These are phyloP conservation scores for Crossaster papposus DNA, from an alignment of 53 echinoderm and acorn worm species.

Conservation along the genomic window DNA sequence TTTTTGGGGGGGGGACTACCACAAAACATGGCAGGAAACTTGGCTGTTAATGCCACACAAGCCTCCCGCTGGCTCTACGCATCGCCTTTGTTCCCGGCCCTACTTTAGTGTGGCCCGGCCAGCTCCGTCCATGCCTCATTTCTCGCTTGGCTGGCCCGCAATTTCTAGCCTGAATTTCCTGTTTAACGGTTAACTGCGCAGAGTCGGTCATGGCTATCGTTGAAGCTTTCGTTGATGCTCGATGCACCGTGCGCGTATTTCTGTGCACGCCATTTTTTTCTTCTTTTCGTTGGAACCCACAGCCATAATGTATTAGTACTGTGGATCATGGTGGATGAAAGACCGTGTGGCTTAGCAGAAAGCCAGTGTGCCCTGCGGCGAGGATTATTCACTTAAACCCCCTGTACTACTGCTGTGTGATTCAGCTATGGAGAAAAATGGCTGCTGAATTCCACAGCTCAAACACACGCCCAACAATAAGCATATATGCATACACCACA, in stretches of 20 bases:
- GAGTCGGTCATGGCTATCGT: slow-evolving; percentile 56
- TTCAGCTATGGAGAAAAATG: slow-evolving; percentile 23
- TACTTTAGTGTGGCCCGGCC: slow-evolving; percentile 41
- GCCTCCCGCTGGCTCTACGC: slow-evolving; percentile 33
- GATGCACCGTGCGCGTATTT: neutral
- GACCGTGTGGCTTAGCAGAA: slow-evolving; percentile 20
- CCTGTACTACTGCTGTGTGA: neutral
- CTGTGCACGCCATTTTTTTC: too few relatives aligned
- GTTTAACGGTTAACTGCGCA: slow-evolving; percentile 78
- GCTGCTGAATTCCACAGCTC: slow-evolving; percentile 39
- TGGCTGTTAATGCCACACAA: slow-evolving; percentile 27
- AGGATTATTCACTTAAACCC: slow-evolving; percentile 52
- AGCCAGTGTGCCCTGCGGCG: slow-evolving; percentile 27
- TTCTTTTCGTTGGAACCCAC: neutral
- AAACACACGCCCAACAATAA: neutral
- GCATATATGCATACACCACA: neutral
- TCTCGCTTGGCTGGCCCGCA: slow-evolving; percentile 71
- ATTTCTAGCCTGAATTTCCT: slow-evolving; percentile 67
- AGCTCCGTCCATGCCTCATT: slow-evolving; percentile 54
- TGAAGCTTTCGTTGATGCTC: neutral
- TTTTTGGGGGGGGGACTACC: neutral
- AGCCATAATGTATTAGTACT: slow-evolving; percentile 18
- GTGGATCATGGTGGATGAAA: slow-evolving; percentile 40
- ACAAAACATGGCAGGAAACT: slow-evolving; percentile 6
- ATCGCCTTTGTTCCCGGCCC: slow-evolving; percentile 39